Percentiles rank a stretch among this genome's conserved stretches.
Conservation (phyloP, 2,113 vertebrate genomes). For the Coptodon bakossiorum region DNA sequence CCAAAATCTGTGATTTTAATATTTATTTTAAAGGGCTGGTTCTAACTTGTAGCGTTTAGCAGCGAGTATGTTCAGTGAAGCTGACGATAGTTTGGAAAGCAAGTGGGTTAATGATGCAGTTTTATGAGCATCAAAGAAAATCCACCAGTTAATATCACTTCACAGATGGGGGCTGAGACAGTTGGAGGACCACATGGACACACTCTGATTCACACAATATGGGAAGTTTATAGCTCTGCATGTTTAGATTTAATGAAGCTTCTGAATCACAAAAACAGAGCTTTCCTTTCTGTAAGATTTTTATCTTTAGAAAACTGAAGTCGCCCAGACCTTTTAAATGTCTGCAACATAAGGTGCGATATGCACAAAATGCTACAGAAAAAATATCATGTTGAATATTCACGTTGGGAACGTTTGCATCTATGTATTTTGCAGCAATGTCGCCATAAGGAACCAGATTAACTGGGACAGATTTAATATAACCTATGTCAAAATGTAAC, state of each 20-base stretch:
- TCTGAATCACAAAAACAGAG: background rate
- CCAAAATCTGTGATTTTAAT: background rate
- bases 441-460: background rate
- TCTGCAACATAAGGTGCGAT: background rate
- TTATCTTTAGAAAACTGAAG: background rate
- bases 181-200: background rate
- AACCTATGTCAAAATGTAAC: background rate
- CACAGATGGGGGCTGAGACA: slow-evolving; percentile 20
- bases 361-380: background rate
- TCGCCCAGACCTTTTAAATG: background rate
- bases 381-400: background rate
- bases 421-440: background rate
- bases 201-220: slow-evolving; percentile 5
- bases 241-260: background rate
- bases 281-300: background rate
- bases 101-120: slow-evolving; percentile 12
- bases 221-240: background rate
- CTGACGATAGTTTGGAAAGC: background rate
- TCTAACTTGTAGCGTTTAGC: background rate
- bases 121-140: slow-evolving; percentile 35
- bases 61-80: background rate
- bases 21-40: background rate
- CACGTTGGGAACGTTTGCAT: background rate
- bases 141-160: slow-evolving; percentile 1
- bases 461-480: background rate